Conservation (phyloP, 1,140 invertebrate species). For the Lethrus apterus region DNA sequence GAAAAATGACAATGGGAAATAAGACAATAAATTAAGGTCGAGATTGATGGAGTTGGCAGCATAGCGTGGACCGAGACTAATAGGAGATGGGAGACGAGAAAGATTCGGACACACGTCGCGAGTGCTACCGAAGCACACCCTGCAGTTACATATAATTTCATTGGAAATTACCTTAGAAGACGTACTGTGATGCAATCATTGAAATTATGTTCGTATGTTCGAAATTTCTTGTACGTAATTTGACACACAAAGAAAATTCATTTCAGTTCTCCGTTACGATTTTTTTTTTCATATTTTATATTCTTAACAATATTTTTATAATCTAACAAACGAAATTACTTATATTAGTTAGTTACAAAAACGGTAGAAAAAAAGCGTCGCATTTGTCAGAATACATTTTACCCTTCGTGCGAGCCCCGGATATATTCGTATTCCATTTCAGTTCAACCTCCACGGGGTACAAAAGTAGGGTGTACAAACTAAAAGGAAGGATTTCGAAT, state of each 20-base stretch:
- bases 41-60: slow-evolving; percentile 32
- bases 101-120: slow-evolving; percentile 15
- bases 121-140: slow-evolving; percentile 19
- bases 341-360: too few species aligned
- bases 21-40: slow-evolving; percentile 33
- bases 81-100: slow-evolving; percentile 17
- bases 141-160: slow-evolving; percentile 17
- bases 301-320: too few species aligned
- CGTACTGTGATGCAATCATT: slow-evolving; percentile 16
- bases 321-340: too few species aligned
- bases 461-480: slow-evolving; percentile 26
- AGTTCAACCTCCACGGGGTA: slow-evolving; percentile 8
- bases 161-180: slow-evolving; percentile 18
- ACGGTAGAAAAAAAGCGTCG: too few species aligned
- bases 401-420: too few species aligned
- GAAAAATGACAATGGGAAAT: slow-evolving; percentile 36
- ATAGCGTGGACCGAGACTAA: slow-evolving; percentile 29
- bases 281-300: too few species aligned
- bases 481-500: slow-evolving; percentile 29
- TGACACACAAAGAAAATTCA: too few species aligned
- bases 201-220: slow-evolving; percentile 2
- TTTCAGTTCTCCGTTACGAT: too few species aligned
- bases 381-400: too few species aligned
- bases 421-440: slow-evolving; percentile 10
- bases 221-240: slow-evolving; percentile 10